Percentiles rank a stretch among this genome's conserved stretches.
These are phyloP conservation scores for Hydrozoanthus tunicans DNA, from an alignment of 64 coral and sea anemone genomes.

Conservation along the genomic window DNA sequence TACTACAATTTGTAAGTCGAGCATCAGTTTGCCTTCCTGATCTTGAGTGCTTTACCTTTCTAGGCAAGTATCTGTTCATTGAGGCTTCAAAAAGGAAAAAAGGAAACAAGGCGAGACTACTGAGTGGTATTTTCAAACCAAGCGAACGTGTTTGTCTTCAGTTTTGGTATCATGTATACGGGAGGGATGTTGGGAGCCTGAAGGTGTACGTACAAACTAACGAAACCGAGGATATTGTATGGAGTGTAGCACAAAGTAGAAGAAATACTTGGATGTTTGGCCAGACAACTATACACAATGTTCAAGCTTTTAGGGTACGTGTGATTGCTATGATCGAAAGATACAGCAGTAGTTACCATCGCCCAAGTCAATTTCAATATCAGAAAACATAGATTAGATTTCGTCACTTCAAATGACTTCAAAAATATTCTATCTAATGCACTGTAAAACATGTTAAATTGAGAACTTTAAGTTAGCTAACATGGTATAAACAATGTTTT, in stretches of 20 bases:
- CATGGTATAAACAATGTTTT: too few relatives aligned
- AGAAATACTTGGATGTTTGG: constrained; percentile 34
- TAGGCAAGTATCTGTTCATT: constrained; percentile 21
- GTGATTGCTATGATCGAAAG: too few relatives aligned
- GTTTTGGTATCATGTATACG: constrained; percentile 54
- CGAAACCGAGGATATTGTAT: not conserved
- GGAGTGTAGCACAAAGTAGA: constrained; percentile 4
- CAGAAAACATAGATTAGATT: too few relatives aligned
- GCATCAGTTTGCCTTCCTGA: not conserved
- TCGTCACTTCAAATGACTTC: too few relatives aligned
- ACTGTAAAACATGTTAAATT: too few relatives aligned
- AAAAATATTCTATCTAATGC: too few relatives aligned
- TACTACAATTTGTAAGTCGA: not conserved
- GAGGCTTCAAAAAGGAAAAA: constrained; percentile 35
- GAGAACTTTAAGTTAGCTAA: too few relatives aligned
- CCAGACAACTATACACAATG: constrained; percentile 6
- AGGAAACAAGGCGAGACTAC: constrained; percentile 19
- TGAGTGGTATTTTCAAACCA: not conserved
- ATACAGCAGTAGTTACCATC: too few relatives aligned
- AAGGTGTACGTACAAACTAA: constrained; percentile 26
- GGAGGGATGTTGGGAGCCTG: constrained; percentile 4
- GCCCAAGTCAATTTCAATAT: too few relatives aligned
- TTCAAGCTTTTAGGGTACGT: too few relatives aligned
- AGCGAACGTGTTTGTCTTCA: constrained; percentile 35
- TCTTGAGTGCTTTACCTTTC: not conserved